Base-by-base conservation (phyloP, 2,797 vertebrate species). In the Sarcoramphus papa region DNA sequence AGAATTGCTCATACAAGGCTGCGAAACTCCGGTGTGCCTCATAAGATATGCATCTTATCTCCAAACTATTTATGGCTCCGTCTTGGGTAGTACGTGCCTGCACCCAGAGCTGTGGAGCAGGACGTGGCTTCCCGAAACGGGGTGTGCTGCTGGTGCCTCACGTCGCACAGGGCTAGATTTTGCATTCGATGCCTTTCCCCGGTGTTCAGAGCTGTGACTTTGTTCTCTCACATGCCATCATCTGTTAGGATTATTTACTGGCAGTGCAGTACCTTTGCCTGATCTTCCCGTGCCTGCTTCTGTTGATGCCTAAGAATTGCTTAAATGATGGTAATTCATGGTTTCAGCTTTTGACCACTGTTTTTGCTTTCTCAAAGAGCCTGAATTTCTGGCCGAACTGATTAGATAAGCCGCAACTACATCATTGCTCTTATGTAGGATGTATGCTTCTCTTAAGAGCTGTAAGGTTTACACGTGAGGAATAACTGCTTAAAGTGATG, bases 1-100 rank as follows among this genome's bases (percentile, higher is more conserved):
- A 95, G 90, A 85, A 94, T 94, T 95, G 93, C 93, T 95, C 92
- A 80, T 85, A 85, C 53, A 63, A 68, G 91, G 75, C 93, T 88
- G 75, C 7, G 56, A 77, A 85, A 85, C 78, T 48, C 50, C 3
- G 0, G 45, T 53, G 82, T 70, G 65, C 91, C 92, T 96, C 33
- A 0, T 62, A 48, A 92, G 89, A 76, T 82, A 43, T 0, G 25
- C 1, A 0, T 77, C 67, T 93, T 93, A 92, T 47, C 88, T 94
- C 77, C 75, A 45, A 50, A 69, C 84, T 92, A 9, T 93, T 91
- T 67, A 31, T 73, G 91, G 47, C 86, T 70, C 75, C 6, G 15
- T 51, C 80, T 70, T 91, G 81, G 70, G 63, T n/a, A 20, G 47
- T 43, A 27, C 1, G 2, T 87, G 77, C 51, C 1, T 5, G 51